Evolutionary conservation across 1,140 invertebrate genomes (phyloP).

Genomic region (Manduca sexta): DNA sequence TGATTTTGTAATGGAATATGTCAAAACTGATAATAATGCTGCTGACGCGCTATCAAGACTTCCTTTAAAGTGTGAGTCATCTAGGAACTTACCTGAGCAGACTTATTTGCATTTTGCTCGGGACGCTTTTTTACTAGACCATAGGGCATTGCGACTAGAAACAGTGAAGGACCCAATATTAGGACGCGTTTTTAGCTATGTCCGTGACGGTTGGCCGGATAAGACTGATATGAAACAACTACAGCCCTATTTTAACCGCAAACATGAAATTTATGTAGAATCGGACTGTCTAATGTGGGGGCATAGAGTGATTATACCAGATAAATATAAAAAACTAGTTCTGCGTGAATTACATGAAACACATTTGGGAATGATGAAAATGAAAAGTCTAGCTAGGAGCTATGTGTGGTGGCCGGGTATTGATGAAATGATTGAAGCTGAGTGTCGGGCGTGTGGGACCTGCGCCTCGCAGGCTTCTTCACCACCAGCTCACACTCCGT

Average conservation of each 20-base stretch:
- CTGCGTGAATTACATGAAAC: constrained; percentile 13
- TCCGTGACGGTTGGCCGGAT: constrained; percentile 15
- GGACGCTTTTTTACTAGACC: constrained; percentile 10
- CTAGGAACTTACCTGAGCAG: constrained; percentile 12
- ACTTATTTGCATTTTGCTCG: constrained; percentile 18
- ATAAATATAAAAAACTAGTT: constrained; percentile 8
- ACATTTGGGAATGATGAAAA: constrained; percentile 52
- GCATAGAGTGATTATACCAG: constrained; percentile 9
- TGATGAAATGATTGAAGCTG: constrained; percentile 1
- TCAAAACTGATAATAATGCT: constrained; percentile 6
- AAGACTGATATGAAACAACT: not conserved
- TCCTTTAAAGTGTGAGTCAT: not conserved
- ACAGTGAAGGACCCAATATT: constrained; percentile 3
- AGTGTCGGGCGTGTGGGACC: constrained; percentile 6
- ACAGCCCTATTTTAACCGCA: constrained; percentile 12
- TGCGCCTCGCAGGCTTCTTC: constrained; percentile 7
- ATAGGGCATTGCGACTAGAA: constrained; percentile 22
- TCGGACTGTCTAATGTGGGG: constrained; percentile 18
- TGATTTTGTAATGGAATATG: constrained; percentile 6
- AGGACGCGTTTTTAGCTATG: constrained; percentile 5
- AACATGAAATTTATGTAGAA: constrained; percentile 16
- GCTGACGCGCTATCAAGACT: constrained; percentile 13
- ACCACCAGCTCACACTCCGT: not conserved
- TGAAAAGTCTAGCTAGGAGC: constrained; percentile 27
- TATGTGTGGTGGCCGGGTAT: constrained; percentile 23